A percentile compares a stretch with the other conserved stretches of the same genome.
These are phyloP conservation scores for Danaus melanippus DNA, from an alignment of 1,140 invertebrate species.

Conservation along the genomic window DNA sequence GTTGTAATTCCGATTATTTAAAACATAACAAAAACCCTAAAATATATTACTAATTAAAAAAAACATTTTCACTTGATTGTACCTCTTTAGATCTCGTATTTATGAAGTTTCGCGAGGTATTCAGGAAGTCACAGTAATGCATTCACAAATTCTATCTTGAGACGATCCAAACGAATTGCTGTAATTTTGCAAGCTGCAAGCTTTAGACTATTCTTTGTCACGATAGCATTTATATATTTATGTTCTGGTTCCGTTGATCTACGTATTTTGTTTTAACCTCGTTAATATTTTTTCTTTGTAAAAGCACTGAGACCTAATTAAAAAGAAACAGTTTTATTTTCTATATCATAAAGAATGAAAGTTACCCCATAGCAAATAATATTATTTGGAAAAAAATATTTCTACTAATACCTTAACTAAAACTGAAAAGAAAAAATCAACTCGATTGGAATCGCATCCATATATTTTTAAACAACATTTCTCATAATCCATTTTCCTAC, in stretches of 20 bases:
- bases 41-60: neutral
- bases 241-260: constrained; percentile 14
- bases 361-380: no score
- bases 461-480: no score
- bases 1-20: neutral
- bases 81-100: neutral
- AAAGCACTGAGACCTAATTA: no score
- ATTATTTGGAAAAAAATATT: no score
- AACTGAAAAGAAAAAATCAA: no score
- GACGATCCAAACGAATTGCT: constrained; percentile 33
- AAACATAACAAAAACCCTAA: neutral
- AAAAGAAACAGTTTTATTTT: no score
- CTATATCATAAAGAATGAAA: no score
- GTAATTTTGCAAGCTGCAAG: constrained; percentile 32
- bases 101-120: constrained; percentile 17
- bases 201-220: constrained; percentile 30
- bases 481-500: constrained; percentile 18
- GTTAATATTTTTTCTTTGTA: no score
- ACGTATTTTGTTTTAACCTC: no score
- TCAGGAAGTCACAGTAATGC: constrained; percentile 29
- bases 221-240: constrained; percentile 30
- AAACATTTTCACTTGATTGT: constrained; percentile 1
- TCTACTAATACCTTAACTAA: no score
- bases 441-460: no score
- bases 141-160: constrained; percentile 34